phyloP scores from a whole-genome alignment of 1,140 invertebrate genomes.

The Nautilus pompilius region DNA sequence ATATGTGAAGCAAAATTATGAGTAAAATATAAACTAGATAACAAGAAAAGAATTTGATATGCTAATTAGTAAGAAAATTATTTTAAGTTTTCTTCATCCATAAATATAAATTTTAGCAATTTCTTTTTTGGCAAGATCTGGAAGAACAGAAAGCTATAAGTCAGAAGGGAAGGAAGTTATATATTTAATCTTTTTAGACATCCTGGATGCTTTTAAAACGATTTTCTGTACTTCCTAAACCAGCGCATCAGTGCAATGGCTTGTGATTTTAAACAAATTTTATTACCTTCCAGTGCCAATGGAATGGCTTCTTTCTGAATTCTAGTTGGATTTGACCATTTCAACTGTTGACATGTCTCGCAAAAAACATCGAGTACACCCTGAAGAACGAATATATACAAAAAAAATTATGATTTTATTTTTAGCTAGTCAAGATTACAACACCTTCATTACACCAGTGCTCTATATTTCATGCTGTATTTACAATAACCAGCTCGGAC shows the following conservation, averaged over 20 bases:
- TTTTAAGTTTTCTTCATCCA: too few relatives aligned
- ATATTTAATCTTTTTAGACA: not conserved
- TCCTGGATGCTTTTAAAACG: not conserved
- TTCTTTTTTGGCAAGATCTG: too few relatives aligned
- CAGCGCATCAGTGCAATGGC: not conserved
- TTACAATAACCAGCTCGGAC: too few relatives aligned
- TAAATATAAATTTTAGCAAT: too few relatives aligned
- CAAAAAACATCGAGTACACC: conserved; percentile 89
- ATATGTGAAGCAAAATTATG: not conserved
- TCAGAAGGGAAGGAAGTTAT: too few relatives aligned
- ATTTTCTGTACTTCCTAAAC: not conserved
- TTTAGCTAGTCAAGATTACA: too few relatives aligned
- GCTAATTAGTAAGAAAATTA: too few relatives aligned
- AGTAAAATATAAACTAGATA: not conserved
- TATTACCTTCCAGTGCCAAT: conserved; percentile 74
- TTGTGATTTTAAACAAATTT: not conserved
- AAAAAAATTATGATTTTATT: too few relatives aligned
- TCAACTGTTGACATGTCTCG: conserved; percentile 85
- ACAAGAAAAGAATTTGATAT: too few relatives aligned
- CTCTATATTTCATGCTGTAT: too few relatives aligned
- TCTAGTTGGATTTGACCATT: conserved; percentile 91
- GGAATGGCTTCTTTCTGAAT: conserved; percentile 95
- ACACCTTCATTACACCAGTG: too few relatives aligned
- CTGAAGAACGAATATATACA: conserved; percentile 57
- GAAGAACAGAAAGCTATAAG: too few relatives aligned